Base-by-base conservation (phyloP, 2,888 invertebrate species). In the Apamea monoglypha region DNA sequence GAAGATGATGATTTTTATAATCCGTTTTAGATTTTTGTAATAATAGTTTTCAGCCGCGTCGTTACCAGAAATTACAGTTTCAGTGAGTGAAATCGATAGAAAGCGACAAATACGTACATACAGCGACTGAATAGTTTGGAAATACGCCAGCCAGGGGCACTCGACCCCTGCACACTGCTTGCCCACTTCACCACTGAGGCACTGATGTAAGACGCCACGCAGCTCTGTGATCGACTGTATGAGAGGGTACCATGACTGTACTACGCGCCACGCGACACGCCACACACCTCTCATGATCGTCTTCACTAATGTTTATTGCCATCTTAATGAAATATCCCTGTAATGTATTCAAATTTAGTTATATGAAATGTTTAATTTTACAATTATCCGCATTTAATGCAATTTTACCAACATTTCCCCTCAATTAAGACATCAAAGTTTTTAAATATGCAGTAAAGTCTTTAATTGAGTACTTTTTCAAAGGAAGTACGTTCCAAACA, bases 51-150 rank as follows among this genome's bases (percentile, higher is more conserved):
- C 44, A 53, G 76, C 50, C 25, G 50, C 63, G 66, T 78, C 74
- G 85, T 91, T 90, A 93, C 90, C 88, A 91, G 86, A 91, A 92
- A 93, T 93, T 91, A 93, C 90, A 94, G 92, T 93, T 94, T 93
- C 91, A 93, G 92, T 94, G 92, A 95, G 92, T 94, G 92, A 94
- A 95, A 95, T 96, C 96, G 94, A 96, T 96, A 94, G 92, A 93
- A 89, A 92, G 91, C 93, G 91, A 93, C 93, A 94, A 94, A 93
- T 93, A 92, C 89, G 73, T 80, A 87, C 75, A 80, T 87, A 91
- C 91, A 90, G 88, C 89, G 90, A 86, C 88, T 90, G 91, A 90
- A 92, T 91, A 91, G 92, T 92, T 95, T 96, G 96, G 96, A 95
- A 90, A 83, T 89, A 78, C 91, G 96, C 96, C 96, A 96, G 92